Conservation (phyloP, 2,888 invertebrate species). For the Pterostichus niger region DNA sequence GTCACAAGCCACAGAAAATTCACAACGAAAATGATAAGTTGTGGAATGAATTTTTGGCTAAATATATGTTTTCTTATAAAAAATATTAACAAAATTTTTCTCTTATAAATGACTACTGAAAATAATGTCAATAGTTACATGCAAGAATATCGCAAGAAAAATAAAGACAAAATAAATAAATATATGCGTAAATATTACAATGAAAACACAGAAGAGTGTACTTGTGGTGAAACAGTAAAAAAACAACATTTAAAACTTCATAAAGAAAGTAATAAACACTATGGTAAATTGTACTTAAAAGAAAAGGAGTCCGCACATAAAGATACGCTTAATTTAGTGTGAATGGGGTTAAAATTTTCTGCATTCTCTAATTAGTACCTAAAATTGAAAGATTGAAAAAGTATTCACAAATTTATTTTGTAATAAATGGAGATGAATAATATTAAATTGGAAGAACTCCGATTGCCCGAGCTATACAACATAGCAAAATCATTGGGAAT, state of each 20-base stretch:
- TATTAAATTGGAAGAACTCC: not conserved
- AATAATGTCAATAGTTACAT: conserved; percentile 37
- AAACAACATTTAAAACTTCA: conserved; percentile 39
- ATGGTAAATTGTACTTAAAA: conserved; percentile 19
- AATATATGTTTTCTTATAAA: conserved; percentile 36
- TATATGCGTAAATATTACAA: conserved; percentile 45
- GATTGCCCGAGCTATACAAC: conserved; percentile 38
- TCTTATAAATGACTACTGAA: conserved; percentile 32
- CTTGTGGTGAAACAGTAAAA: conserved; percentile 32
- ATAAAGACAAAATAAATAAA: conserved; percentile 46
- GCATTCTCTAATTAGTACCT: not conserved
- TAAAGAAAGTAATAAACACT: conserved; percentile 22
- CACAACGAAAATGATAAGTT: not conserved
- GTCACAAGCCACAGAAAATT: conserved; percentile 6
- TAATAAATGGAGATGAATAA: conserved; percentile 17
- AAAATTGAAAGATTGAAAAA: no score
- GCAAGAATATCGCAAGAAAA: conserved; percentile 40
- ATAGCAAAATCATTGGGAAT: conserved; percentile 12
- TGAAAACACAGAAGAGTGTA: conserved; percentile 39
- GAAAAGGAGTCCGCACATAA: conserved; percentile 13
- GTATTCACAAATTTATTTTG: not conserved
- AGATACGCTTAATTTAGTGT: conserved; percentile 28
- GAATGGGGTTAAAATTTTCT: conserved; percentile 42
- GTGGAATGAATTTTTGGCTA: conserved; percentile 29
- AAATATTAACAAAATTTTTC: conserved; percentile 43